These are phyloP conservation scores for Protodeltote pygarga DNA, from an alignment of 2,888 invertebrate species.

Conservation along the genomic window DNA sequence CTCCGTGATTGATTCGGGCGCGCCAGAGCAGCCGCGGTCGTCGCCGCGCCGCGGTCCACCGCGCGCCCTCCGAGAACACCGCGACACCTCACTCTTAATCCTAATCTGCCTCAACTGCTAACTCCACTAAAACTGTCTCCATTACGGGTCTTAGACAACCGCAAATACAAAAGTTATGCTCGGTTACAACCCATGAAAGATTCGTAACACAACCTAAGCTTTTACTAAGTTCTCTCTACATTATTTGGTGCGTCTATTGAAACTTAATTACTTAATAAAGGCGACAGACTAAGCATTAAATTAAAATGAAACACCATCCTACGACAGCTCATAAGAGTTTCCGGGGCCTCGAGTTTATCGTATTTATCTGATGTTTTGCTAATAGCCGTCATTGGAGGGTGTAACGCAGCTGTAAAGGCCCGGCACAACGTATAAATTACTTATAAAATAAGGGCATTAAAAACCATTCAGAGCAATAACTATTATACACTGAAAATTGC, in stretches of 20 bases:
- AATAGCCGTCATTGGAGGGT: constrained; percentile 79
- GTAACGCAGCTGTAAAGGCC: constrained; percentile 77
- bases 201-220: constrained; percentile 1
- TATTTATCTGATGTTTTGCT: constrained; percentile 79
- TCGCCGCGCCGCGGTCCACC: constrained; percentile 42
- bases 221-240: constrained; percentile 5
- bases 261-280: constrained; percentile 1
- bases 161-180: constrained; percentile 22
- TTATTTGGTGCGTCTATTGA: not conserved
- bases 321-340: constrained; percentile 65
- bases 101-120: constrained; percentile 46
- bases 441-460: constrained; percentile 84
- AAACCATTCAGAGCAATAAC: constrained; percentile 85
- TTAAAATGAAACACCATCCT: constrained; percentile 50
- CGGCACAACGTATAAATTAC: constrained; percentile 75
- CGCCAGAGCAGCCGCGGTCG: constrained; percentile 45
- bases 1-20: constrained; percentile 78
- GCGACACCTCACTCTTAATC: constrained; percentile 57
- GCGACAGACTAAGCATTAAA: constrained; percentile 44
- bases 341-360: constrained; percentile 68
- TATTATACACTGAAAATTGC: constrained; percentile 74
- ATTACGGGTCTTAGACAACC: constrained; percentile 25
- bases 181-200: constrained; percentile 9
- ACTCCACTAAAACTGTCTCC: constrained; percentile 45
- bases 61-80: constrained; percentile 41